Evolutionary conservation across 2,113 vertebrate genomes (phyloP), one percentile per base, ranked within the genome.

Genomic region (Choloepus hoffmanni): DNA sequence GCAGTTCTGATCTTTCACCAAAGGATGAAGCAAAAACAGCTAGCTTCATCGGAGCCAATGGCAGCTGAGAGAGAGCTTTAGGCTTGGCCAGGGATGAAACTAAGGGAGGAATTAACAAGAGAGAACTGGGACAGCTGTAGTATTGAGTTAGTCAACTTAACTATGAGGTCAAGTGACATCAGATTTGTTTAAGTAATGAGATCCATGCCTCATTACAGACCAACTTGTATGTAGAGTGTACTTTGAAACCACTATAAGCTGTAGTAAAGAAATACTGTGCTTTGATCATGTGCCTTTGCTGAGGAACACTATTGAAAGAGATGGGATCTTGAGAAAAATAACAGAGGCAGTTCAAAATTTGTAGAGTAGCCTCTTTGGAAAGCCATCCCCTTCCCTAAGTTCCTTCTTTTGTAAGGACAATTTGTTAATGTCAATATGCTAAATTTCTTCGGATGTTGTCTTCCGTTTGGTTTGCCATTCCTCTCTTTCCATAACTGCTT

Each of bases 181-280:
- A 78, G 72, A 70, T 85, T 72, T 72, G 14, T 82, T 67, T 74
- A 76, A 82, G 28, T 68, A 84, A 84, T 85, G 79, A 90, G 40
- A 77, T 83, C 28, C 5, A 60, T 58, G 55, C 14, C 30, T 30
- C 83, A 2, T 68, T 81, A 73, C 40, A 81, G 28, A 63, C n/a
- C n/a, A 90, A 65, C 16, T 19, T 93, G 28, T 77, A 84, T 43
- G 2, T 77, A 63, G 19, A 79, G 13, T 77, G n/a, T 72, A 43
- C 40, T 85, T 85, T 73, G 79, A 85, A 85, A 93, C 11, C 24
- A 67, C 45, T 78, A 55, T 63, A 85, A 73, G 23, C 76, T 83
- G 13, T 24, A 85, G 36, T 89, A 67, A 89, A 96, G 36, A 53
- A 81, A 81, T 60, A 60, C 3, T 81, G 28, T 67, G 43, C 48